These are phyloP conservation scores for Porites lobata DNA, from an alignment of 92 coral and sea anemone genomes.

Conservation along the genomic window DNA sequence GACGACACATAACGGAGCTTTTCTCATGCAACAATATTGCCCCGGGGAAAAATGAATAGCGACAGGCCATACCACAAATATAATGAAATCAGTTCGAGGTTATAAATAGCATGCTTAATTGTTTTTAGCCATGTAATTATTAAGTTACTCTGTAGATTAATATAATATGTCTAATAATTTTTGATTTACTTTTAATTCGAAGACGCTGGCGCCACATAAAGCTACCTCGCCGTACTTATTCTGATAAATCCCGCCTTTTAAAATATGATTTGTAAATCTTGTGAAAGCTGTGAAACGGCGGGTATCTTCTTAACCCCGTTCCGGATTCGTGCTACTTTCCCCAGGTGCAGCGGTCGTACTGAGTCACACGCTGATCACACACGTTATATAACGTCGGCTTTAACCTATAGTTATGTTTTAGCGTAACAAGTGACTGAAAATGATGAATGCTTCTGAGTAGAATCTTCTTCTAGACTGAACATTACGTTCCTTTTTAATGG, in stretches of 20 bases:
- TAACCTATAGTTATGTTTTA: no score
- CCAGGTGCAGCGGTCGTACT: neutral
- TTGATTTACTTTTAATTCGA: neutral
- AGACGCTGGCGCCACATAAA: constrained; percentile 3
- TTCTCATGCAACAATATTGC: neutral
- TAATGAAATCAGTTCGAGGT: neutral
- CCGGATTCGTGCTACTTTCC: neutral
- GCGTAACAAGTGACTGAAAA: neutral
- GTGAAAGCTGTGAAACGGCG: constrained; percentile 1
- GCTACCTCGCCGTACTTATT: neutral
- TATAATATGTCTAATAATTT: neutral
- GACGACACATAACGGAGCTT: neutral
- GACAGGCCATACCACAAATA: neutral
- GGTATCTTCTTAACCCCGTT: neutral
- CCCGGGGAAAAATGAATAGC: neutral
- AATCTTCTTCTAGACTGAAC: neutral
- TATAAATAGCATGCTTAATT: constrained; percentile 13
- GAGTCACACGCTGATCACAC: no score
- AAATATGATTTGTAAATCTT: constrained; percentile 1
- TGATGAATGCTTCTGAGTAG: neutral
- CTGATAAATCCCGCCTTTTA: constrained; percentile 11
- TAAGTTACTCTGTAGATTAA: neutral
- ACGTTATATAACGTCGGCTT: no score
- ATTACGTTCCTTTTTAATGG: constrained; percentile 4
- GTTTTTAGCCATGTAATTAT: neutral